Percentiles rank a stretch among this genome's conserved stretches.
phyloP scores from a whole-genome alignment of 2,888 invertebrate species.

The Oligia strigilis region DNA sequence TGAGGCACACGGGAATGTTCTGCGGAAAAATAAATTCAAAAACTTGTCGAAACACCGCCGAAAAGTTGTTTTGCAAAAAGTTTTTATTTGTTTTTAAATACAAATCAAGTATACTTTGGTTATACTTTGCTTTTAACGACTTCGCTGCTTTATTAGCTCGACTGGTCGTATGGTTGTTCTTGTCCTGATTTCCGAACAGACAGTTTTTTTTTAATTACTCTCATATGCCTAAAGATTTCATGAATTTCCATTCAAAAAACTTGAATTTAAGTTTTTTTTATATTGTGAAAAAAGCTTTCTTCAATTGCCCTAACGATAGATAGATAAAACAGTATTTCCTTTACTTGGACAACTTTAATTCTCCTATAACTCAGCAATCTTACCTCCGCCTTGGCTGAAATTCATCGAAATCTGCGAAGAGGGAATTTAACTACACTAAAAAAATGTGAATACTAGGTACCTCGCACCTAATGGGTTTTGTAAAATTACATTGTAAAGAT shows the following conservation, averaged over 20 bases:
- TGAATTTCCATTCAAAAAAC: neutral
- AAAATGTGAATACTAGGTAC: slow-evolving; percentile 5
- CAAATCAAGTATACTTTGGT: slow-evolving; percentile 46
- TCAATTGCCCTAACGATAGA: neutral
- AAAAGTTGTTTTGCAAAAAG: slow-evolving; percentile 50
- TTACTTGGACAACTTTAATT: slow-evolving; percentile 48
- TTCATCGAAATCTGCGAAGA: slow-evolving; percentile 50
- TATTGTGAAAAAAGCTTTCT: neutral
- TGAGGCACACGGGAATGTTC: slow-evolving; percentile 83
- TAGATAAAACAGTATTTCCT: neutral
- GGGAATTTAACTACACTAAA: slow-evolving; percentile 29
- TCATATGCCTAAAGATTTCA: too few relatives aligned
- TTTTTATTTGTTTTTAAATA: slow-evolving; percentile 61
- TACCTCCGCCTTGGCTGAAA: slow-evolving; percentile 36
- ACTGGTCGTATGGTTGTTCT: slow-evolving; percentile 3
- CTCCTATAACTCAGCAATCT: slow-evolving; percentile 46
- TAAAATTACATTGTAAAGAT: too few relatives aligned
- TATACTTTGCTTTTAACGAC: slow-evolving; percentile 38
- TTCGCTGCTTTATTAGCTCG: slow-evolving; percentile 9
- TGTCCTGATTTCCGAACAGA: neutral
- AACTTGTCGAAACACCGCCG: slow-evolving; percentile 72
- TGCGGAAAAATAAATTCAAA: slow-evolving; percentile 82
- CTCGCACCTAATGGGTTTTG: neutral
- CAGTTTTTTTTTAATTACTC: neutral
- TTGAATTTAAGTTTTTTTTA: too few relatives aligned